Evolutionary conservation across 1,140 invertebrate genomes (phyloP).

Genomic region (Achatina immaculata): DNA sequence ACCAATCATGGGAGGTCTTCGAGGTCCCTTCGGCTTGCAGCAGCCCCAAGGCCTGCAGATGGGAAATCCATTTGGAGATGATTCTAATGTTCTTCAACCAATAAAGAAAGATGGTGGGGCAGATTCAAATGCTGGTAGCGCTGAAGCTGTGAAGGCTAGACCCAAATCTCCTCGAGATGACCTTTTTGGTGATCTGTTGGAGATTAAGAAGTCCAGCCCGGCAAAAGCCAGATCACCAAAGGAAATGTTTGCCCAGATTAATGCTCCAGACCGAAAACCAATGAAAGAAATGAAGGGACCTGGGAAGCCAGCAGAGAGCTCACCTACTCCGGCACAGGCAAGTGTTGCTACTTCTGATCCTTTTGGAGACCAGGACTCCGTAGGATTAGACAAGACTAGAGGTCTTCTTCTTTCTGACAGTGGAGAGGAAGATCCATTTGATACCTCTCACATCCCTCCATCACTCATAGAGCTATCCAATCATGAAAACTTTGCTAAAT

Average conservation of each 20-base stretch:
- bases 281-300: conserved; percentile 52
- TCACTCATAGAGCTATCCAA: neutral
- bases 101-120: conserved; percentile 31
- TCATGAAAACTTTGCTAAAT: neutral
- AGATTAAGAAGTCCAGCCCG: conserved; percentile 49
- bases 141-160: conserved; percentile 23
- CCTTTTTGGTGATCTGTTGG: conserved; percentile 58
- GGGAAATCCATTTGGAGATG: conserved; percentile 20
- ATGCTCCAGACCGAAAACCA: conserved; percentile 53
- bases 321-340: conserved; percentile 47
- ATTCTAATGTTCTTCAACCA: conserved; percentile 38
- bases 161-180: conserved; percentile 36
- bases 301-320: conserved; percentile 13
- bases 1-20: neutral
- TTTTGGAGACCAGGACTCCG: no score
- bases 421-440: conserved; percentile 52
- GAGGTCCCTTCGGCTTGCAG: conserved; percentile 13
- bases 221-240: conserved; percentile 52
- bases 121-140: conserved; percentile 25
- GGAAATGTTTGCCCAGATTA: conserved; percentile 57
- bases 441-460: conserved; percentile 45
- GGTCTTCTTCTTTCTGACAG: conserved; percentile 20
- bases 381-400: conserved; percentile 2
- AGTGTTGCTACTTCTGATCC: conserved; percentile 43
- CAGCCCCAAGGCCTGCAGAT: conserved; percentile 3